Conservation (phyloP, 1,140 invertebrate genomes). For the Nixonia krombeini region DNA sequence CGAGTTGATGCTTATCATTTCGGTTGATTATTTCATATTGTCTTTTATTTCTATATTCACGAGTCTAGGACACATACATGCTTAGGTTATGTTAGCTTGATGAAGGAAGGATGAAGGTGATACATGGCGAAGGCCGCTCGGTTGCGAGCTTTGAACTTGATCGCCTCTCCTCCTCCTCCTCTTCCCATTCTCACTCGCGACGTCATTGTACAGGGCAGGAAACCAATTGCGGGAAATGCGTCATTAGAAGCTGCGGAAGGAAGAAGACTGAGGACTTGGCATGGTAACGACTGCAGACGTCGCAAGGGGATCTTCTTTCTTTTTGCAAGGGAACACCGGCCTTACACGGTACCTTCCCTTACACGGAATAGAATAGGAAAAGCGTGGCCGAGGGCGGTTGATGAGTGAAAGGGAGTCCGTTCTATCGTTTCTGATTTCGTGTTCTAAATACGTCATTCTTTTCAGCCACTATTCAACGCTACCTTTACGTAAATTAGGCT, state of each 20-base stretch:
- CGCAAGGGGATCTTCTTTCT: constrained; percentile 39
- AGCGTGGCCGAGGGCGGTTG: constrained; percentile 33
- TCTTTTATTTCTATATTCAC: too few relatives aligned
- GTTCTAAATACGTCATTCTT: constrained; percentile 47
- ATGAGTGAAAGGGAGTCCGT: constrained; percentile 34
- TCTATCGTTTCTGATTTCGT: constrained; percentile 39
- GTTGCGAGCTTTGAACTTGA: constrained; percentile 33
- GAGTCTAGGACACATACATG: too few relatives aligned
- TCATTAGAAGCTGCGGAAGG: constrained; percentile 59
- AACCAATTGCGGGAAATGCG: constrained; percentile 66
- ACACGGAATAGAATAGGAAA: constrained; percentile 34
- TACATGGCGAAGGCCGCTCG: too few relatives aligned
- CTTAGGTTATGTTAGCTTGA: too few relatives aligned
- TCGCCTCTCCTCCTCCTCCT: constrained; percentile 29
- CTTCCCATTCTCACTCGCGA: constrained; percentile 29
- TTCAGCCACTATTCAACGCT: constrained; percentile 19
- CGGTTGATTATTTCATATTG: too few relatives aligned
- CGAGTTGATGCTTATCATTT: too few relatives aligned
- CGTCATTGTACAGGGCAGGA: constrained; percentile 59
- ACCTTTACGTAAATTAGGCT: constrained; percentile 17
- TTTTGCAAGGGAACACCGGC: constrained; percentile 22
- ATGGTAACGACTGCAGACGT: constrained; percentile 53
- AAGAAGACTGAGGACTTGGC: constrained; percentile 47
- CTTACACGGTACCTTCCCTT: constrained; percentile 33
- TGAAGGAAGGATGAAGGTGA: too few relatives aligned